Evolutionary conservation across 2,113 vertebrate species (phyloP).

Genomic region (Ahaetulla prasina): DNA sequence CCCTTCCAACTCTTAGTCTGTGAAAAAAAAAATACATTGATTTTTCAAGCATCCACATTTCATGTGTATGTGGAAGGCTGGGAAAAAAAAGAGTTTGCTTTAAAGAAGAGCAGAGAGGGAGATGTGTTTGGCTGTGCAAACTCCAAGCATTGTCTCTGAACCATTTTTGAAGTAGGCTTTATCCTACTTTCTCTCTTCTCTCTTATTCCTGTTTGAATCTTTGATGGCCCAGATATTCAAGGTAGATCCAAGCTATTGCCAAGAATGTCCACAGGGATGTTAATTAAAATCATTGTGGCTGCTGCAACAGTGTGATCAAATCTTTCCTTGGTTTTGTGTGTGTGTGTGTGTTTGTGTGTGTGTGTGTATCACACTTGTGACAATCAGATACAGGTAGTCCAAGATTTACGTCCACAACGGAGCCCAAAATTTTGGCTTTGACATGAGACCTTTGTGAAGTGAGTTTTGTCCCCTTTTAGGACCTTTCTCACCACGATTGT

Average conservation of each 20-base stretch:
- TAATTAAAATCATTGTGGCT: background rate
- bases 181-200: background rate
- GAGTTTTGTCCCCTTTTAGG: no score
- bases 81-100: background rate
- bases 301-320: background rate
- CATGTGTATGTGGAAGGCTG: background rate
- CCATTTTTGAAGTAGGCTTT: background rate
- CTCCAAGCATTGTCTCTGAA: background rate
- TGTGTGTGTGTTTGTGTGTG: no score
- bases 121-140: no score
- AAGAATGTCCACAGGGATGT: background rate
- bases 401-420: no score
- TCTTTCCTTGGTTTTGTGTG: no score
- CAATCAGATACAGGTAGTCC: no score
- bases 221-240: background rate
- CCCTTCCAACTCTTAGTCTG: no score
- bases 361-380: no score
- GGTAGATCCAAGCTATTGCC: background rate
- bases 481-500: no score
- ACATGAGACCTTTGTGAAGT: no score
- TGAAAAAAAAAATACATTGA: background rate
- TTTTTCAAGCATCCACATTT: background rate
- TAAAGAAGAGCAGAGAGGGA: no score
- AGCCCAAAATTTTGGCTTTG: no score
- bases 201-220: background rate